Percentiles rank a stretch among this genome's conserved stretches.
These are phyloP conservation scores for Penaeus chinensis DNA, from an alignment of 1,140 invertebrate species.

Conservation along the genomic window DNA sequence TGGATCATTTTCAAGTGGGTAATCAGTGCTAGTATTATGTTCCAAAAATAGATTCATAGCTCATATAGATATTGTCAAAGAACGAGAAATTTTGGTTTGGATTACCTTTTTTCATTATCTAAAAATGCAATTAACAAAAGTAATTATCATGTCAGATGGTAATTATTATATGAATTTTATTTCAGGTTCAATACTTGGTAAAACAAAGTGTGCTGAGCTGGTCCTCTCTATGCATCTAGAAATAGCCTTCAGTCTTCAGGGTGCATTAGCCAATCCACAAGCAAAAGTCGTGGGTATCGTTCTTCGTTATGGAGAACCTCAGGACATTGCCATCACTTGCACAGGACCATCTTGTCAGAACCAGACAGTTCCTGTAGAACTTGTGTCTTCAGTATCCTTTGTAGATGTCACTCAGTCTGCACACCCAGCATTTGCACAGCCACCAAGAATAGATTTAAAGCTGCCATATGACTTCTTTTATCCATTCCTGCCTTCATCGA, in stretches of 20 bases:
- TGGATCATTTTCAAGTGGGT: not conserved
- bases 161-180: not conserved
- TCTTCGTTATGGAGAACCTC: slow-evolving; percentile 33
- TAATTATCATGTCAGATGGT: no score
- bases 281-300: slow-evolving; percentile 57
- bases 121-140: no score
- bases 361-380: slow-evolving; percentile 25
- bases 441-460: slow-evolving; percentile 75
- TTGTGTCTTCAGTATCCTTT: slow-evolving; percentile 71
- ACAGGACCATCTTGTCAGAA: not conserved
- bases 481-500: slow-evolving; percentile 71
- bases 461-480: slow-evolving; percentile 80
- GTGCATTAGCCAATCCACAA: slow-evolving; percentile 49
- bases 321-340: not conserved
- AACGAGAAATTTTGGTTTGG: no score
- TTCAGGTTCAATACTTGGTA: not conserved
- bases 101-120: no score
- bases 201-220: slow-evolving; percentile 27
- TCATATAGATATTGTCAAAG: no score
- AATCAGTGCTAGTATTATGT: not conserved
- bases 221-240: slow-evolving; percentile 33
- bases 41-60: no score
- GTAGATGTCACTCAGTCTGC: slow-evolving; percentile 72
- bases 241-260: slow-evolving; percentile 43
- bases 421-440: slow-evolving; percentile 72